Evolutionary conservation across 1,140 invertebrate genomes (phyloP).

Genomic region (Nixonia krombeini): DNA sequence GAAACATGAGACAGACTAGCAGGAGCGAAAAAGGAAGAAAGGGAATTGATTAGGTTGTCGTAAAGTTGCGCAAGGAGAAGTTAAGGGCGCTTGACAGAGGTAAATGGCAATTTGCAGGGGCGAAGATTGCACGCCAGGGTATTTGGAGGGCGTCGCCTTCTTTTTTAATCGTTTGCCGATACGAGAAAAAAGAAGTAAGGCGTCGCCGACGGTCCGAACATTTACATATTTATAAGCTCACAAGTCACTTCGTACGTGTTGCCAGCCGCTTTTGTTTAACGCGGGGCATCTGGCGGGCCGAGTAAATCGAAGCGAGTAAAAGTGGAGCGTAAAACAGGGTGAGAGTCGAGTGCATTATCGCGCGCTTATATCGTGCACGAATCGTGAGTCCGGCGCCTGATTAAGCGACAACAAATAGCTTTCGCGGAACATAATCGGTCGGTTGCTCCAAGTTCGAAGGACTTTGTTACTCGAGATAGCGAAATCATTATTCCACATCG

Average conservation of each 20-base stretch:
- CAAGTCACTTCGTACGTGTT: slow-evolving; percentile 44
- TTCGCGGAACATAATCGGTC: slow-evolving; percentile 28
- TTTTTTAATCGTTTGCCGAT: slow-evolving; percentile 39
- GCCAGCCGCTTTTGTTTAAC: slow-evolving; percentile 43
- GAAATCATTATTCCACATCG: too few relatives aligned
- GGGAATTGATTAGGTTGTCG: slow-evolving; percentile 24
- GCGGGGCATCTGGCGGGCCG: slow-evolving; percentile 18
- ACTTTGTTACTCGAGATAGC: too few relatives aligned
- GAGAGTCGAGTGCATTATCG: slow-evolving; percentile 43
- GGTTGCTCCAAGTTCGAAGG: slow-evolving; percentile 32
- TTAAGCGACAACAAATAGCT: slow-evolving; percentile 37
- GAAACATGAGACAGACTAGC: slow-evolving; percentile 38
- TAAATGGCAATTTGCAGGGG: slow-evolving; percentile 32
- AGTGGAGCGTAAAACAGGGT: slow-evolving; percentile 37
- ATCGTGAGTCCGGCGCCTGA: slow-evolving; percentile 36
- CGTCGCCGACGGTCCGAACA: slow-evolving; percentile 20
- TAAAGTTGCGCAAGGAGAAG: slow-evolving; percentile 42
- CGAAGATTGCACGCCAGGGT: slow-evolving; percentile 3
- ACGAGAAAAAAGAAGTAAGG: slow-evolving; percentile 17
- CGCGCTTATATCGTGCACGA: slow-evolving; percentile 35
- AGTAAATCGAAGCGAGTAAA: slow-evolving; percentile 42
- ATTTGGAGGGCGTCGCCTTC: background rate
- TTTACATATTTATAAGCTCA: slow-evolving; percentile 50
- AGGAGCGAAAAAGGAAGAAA: slow-evolving; percentile 17
- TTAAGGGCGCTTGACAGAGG: slow-evolving; percentile 35